Conservation (phyloP, 2,888 invertebrate species). For the Sphecodes monilicornis region DNA sequence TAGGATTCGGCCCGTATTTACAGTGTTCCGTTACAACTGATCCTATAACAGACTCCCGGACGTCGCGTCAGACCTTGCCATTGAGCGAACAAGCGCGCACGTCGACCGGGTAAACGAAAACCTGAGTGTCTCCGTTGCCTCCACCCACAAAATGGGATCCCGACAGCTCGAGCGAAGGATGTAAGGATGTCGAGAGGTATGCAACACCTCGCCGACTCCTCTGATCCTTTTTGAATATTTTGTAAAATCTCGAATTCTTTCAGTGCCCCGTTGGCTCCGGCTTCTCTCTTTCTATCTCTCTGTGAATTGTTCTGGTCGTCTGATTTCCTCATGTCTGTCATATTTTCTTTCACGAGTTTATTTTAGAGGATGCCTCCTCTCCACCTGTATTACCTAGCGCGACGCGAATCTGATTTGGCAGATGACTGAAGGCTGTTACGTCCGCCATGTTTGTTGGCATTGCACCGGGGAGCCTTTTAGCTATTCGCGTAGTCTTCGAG, state of each 20-base stretch:
- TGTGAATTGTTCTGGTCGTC: background rate
- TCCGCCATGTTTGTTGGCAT: background rate
- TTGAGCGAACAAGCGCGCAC: slow-evolving; percentile 25
- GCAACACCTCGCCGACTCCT: slow-evolving; percentile 7
- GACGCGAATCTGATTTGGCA: background rate
- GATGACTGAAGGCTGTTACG: background rate
- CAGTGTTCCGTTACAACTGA: slow-evolving; percentile 65
- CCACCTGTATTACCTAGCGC: background rate
- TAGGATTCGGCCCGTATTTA: slow-evolving; percentile 63
- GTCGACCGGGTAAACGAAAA: slow-evolving; percentile 44
- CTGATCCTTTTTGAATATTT: slow-evolving; percentile 4
- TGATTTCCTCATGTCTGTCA: slow-evolving; percentile 6
- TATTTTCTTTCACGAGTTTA: background rate
- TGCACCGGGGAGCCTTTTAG: background rate
- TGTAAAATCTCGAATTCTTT: background rate
- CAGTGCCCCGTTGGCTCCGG: background rate
- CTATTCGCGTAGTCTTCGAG: background rate
- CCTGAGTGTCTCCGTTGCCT: background rate
- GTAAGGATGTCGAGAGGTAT: background rate
- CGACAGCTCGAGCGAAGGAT: background rate
- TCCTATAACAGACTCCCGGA: slow-evolving; percentile 55
- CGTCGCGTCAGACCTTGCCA: slow-evolving; percentile 52
- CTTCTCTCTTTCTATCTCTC: background rate
- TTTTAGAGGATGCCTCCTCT: background rate
- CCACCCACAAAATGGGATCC: background rate